Base-by-base conservation (phyloP, 1,140 invertebrate species). In the Neuroterus valhalla region DNA sequence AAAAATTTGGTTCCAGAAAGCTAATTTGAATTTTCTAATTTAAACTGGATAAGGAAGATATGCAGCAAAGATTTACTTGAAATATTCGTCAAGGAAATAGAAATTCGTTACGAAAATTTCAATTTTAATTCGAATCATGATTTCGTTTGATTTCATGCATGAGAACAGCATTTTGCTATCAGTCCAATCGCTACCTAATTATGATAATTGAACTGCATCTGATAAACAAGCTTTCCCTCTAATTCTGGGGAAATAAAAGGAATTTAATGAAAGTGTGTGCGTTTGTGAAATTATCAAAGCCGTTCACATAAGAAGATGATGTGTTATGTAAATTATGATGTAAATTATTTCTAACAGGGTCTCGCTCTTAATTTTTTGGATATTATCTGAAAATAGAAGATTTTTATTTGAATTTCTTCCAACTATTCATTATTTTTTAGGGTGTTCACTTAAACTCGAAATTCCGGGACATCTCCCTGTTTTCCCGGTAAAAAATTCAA, bases 161-260 rank as follows among this genome's bases (percentile, higher is more conserved):
- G 52, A 23, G 52, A 6, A 23, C 26, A 55, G 21, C 12, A 55
- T 6, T 23, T 55, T 55, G 14, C 12, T 62, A 62, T 62, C 55
- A 62, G 6, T 62, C n/a, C 21, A 62, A 62, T 62, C 55, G 26
- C 55, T 38, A 15, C 55, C 31, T 62, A 62, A 62, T 62, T 62
- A 62, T 62, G 55, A 31, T 62, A 62, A 62, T 62, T 62, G 21
- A 38, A 15, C n/a, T 62, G 15, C n/a, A 48, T n/a, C 17, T 48
- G 46, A 48, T 48, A 48, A 48, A 48, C 46, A 48, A 48, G 10
- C 46, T 48, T 48, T 48, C 46, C 2, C 46, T 48, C 17, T 48
- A 48, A 48, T 48, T 19, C 17, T 5, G 46, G 15, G 46, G 17
- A n/a, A 19, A 48, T n/a, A 48, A 17, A 46, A 46, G 45, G 15